Conservation (phyloP, 1,140 invertebrate species). For the Gryllus bimaculatus region DNA sequence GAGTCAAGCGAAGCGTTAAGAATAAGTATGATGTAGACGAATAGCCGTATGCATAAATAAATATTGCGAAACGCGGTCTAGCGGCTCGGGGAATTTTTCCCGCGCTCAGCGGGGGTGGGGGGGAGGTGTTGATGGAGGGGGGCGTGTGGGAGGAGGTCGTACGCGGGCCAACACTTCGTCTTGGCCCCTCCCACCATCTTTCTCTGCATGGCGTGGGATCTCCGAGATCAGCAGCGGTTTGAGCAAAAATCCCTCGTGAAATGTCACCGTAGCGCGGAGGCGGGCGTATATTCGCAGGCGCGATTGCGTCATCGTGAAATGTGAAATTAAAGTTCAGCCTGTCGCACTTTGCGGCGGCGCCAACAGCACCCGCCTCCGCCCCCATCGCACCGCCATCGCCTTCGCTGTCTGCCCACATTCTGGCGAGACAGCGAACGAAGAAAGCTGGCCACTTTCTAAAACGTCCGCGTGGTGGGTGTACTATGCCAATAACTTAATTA, state of each 20-base stretch:
- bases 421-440: neutral
- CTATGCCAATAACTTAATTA: neutral
- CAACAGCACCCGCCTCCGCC: neutral
- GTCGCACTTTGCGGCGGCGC: neutral
- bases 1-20: too few relatives aligned
- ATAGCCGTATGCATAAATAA: too few relatives aligned
- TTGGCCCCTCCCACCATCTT: too few relatives aligned
- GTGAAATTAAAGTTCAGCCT: conserved; percentile 4
- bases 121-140: too few relatives aligned
- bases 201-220: too few relatives aligned
- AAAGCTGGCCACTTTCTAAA: neutral
- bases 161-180: too few relatives aligned
- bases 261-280: neutral
- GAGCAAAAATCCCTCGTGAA: neutral
- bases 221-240: neutral
- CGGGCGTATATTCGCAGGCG: neutral
- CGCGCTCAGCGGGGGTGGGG: too few relatives aligned
- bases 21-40: too few relatives aligned
- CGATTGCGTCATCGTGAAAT: neutral
- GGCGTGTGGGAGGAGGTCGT: too few relatives aligned
- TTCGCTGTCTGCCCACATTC: neutral
- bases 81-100: too few relatives aligned
- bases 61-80: too few relatives aligned
- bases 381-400: neutral
- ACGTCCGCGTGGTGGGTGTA: neutral